phyloP scores from a whole-genome alignment of 2,888 invertebrate genomes.

The Diadegma fenestrale region DNA sequence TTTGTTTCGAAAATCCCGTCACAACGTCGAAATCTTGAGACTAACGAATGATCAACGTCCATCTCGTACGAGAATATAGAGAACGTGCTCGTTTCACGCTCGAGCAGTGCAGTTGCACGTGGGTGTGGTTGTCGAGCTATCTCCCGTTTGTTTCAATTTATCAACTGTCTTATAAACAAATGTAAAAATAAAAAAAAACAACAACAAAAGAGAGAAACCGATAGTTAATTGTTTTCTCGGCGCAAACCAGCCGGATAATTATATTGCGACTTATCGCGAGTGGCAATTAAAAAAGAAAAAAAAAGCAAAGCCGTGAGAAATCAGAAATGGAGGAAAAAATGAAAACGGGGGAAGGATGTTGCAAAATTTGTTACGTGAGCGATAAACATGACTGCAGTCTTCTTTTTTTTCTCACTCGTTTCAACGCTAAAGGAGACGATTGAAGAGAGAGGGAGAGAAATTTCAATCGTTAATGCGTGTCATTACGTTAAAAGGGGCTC shows the following conservation, averaged over 20 bases:
- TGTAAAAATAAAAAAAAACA: background rate
- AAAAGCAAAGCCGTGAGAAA: slow-evolving; percentile 16
- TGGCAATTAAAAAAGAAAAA: slow-evolving; percentile 49
- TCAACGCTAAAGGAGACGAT: slow-evolving; percentile 15
- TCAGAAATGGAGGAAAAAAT: slow-evolving; percentile 14
- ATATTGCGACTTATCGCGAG: slow-evolving; percentile 44
- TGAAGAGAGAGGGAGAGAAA: slow-evolving; percentile 25
- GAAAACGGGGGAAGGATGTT: slow-evolving; percentile 17
- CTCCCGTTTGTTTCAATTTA: slow-evolving; percentile 25
- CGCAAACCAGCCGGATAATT: slow-evolving; percentile 11
- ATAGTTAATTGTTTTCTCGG: slow-evolving; percentile 29
- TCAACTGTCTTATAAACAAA: slow-evolving; percentile 46
- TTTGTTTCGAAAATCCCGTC: background rate
- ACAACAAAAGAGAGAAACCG: background rate
- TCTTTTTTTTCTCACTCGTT: background rate
- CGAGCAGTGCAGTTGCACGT: slow-evolving; percentile 45
- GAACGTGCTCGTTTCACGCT: slow-evolving; percentile 46
- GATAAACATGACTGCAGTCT: slow-evolving; percentile 25
- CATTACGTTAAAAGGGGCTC: slow-evolving; percentile 24
- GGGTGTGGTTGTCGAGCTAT: slow-evolving; percentile 46
- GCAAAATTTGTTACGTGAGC: slow-evolving; percentile 47
- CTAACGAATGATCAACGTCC: slow-evolving; percentile 20
- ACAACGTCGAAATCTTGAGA: background rate
- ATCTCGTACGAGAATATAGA: background rate
- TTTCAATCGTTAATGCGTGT: slow-evolving; percentile 55